These are phyloP conservation scores for Pseudomugil gertrudae DNA, from an alignment of 2,797 vertebrate species.

Conservation along the genomic window DNA sequence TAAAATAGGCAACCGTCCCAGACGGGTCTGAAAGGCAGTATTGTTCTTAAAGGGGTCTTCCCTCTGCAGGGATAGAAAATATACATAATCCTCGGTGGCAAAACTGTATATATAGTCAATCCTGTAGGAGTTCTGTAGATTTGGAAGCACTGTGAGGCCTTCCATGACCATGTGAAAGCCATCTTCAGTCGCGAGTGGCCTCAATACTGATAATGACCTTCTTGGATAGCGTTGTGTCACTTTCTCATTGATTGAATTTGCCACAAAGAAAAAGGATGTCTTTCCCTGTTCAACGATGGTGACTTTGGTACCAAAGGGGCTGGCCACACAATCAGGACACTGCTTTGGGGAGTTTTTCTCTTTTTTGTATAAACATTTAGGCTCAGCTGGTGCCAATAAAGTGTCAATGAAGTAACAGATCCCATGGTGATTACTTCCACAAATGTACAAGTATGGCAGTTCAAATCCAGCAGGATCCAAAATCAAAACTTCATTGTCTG, in stretches of 20 bases:
- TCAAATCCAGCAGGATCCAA: slow-evolving; percentile 75
- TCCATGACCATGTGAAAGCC: slow-evolving; percentile 82
- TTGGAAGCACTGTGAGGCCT: slow-evolving; percentile 85
- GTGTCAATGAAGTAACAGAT: slow-evolving; percentile 83
- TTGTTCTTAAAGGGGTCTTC: slow-evolving; percentile 55
- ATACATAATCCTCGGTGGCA: slow-evolving; percentile 77
- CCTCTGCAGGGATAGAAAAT: slow-evolving; percentile 89
- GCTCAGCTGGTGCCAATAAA: neutral
- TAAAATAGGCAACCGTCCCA: slow-evolving; percentile 82
- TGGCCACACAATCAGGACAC: slow-evolving; percentile 91
- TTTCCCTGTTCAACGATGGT: slow-evolving; percentile 73
- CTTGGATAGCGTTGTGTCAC: slow-evolving; percentile 83
- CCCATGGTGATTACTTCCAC: slow-evolving; percentile 86
- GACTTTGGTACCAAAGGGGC: slow-evolving; percentile 89
- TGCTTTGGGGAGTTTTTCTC: slow-evolving; percentile 59
- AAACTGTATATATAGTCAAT: slow-evolving; percentile 93
- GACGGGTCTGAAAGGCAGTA: slow-evolving; percentile 82
- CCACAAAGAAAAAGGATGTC: slow-evolving; percentile 85
- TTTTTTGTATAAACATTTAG: slow-evolving; percentile 82
- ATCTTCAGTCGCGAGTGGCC: slow-evolving; percentile 84
- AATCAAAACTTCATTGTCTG: slow-evolving; percentile 86
- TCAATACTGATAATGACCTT: slow-evolving; percentile 86
- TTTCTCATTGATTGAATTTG: slow-evolving; percentile 81
- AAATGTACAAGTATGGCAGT: slow-evolving; percentile 82
- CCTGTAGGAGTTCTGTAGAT: slow-evolving; percentile 80